A percentile compares a stretch with the other conserved stretches of the same genome.
Evolutionary conservation across 2,888 invertebrate genomes (phyloP).

Genomic region (Rhingia campestris): DNA sequence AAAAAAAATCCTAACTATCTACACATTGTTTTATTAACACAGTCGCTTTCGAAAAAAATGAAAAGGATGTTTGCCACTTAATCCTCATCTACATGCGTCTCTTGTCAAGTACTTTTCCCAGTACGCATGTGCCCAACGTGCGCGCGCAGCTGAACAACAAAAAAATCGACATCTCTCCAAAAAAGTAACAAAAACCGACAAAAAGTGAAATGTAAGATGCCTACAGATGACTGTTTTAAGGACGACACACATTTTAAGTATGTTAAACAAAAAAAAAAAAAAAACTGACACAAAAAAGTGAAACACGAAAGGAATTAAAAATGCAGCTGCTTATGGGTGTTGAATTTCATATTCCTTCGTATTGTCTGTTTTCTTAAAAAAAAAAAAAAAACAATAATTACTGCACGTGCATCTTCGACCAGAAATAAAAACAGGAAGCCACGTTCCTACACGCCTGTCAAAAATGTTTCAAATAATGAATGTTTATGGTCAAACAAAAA

Average conservation of each 20-base stretch:
- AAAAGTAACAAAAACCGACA: conserved; percentile 15
- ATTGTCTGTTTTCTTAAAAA: conserved; percentile 19
- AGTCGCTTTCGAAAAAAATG: not conserved
- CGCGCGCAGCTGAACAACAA: conserved; percentile 64
- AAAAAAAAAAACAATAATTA: not conserved
- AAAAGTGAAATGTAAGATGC: conserved; percentile 65
- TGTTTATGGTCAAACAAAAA: conserved; percentile 63
- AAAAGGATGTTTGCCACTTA: conserved; percentile 52
- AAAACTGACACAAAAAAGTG: conserved; percentile 35
- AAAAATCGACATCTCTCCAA: not conserved
- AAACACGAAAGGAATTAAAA: conserved; percentile 71
- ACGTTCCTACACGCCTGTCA: conserved; percentile 66
- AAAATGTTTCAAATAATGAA: conserved; percentile 37
- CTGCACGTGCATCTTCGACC: conserved; percentile 60
- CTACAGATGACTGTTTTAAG: conserved; percentile 66
- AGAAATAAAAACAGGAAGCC: conserved; percentile 61
- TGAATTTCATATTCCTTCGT: conserved; percentile 57
- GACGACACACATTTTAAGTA: conserved; percentile 62
- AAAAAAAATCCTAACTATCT: not conserved
- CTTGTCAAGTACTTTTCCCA: conserved; percentile 28
- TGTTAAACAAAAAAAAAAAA: conserved; percentile 21
- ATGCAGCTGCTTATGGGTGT: conserved; percentile 71
- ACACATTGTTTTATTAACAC: conserved; percentile 17
- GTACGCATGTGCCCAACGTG: conserved; percentile 47
- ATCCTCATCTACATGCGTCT: conserved; percentile 37